Percentiles rank a stretch among this genome's conserved stretches.
Conservation (phyloP, 2,888 invertebrate genomes). For the Conistra vaccinii region DNA sequence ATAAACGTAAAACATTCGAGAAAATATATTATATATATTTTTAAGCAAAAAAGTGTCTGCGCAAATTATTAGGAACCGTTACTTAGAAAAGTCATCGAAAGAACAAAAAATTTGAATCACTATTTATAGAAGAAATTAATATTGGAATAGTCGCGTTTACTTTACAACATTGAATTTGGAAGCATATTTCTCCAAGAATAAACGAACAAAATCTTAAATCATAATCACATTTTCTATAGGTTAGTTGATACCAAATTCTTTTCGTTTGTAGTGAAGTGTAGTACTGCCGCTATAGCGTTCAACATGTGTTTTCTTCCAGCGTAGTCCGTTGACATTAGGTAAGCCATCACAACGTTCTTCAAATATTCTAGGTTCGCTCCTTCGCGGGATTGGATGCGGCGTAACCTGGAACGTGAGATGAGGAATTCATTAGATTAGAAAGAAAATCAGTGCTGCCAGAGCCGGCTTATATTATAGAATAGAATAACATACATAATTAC, state of each 20-base stretch:
- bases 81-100: not conserved
- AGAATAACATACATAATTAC: too few species aligned
- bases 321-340: slow-evolving; percentile 93
- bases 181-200: slow-evolving; percentile 7
- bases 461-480: too few species aligned
- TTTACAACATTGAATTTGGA: not conserved
- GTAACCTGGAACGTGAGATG: slow-evolving; percentile 85
- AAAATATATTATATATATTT: too few species aligned
- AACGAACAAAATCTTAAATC: not conserved
- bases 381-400: slow-evolving; percentile 94
- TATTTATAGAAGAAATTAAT: not conserved
- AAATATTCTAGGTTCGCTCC: slow-evolving; percentile 97
- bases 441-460: not conserved
- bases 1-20: not conserved
- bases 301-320: slow-evolving; percentile 95
- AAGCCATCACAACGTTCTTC: slow-evolving; percentile 97
- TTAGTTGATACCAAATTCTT: slow-evolving; percentile 84
- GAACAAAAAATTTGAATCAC: not conserved
- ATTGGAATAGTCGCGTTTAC: not conserved
- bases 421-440: not conserved
- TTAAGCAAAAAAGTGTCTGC: not conserved
- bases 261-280: slow-evolving; percentile 95
- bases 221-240: slow-evolving; percentile 58
- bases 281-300: slow-evolving; percentile 96
- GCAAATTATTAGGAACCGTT: not conserved